Conservation (phyloP, 53 echinoderm and acorn worm species). For the Paelopatides confundens region DNA sequence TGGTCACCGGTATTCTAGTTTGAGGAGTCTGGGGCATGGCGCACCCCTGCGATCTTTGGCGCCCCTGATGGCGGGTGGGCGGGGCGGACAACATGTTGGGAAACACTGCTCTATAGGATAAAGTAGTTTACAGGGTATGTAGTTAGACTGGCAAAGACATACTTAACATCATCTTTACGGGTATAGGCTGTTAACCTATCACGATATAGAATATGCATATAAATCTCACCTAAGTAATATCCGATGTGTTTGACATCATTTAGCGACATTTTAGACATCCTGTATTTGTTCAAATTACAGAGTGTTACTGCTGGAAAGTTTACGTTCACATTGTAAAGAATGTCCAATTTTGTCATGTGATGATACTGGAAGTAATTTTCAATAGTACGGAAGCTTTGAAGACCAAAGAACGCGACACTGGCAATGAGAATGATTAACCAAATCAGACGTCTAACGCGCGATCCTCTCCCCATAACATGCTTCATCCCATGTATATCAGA, state of each 20-base stretch:
- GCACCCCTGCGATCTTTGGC: too few relatives aligned
- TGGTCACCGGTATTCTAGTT: too few relatives aligned
- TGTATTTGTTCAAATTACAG: slow-evolving; percentile 81
- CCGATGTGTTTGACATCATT: slow-evolving; percentile 72
- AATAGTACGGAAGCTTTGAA: slow-evolving; percentile 14
- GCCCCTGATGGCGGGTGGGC: too few relatives aligned
- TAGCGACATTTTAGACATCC: slow-evolving; percentile 56
- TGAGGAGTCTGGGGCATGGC: too few relatives aligned
- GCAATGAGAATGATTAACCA: slow-evolving; percentile 56
- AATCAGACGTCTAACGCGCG: slow-evolving; percentile 52
- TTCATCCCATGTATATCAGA: slow-evolving; percentile 66
- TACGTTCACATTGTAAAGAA: slow-evolving; percentile 33
- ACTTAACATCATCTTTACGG: too few relatives aligned
- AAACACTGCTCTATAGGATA: too few relatives aligned
- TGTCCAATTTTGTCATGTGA: slow-evolving; percentile 66
- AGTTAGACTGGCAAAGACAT: too few relatives aligned
- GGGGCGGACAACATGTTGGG: too few relatives aligned
- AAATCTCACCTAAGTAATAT: slow-evolving; percentile 59
- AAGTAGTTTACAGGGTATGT: too few relatives aligned
- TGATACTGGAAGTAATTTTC: slow-evolving; percentile 47
- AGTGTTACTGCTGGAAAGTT: slow-evolving; percentile 74
- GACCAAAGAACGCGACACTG: slow-evolving; percentile 22
- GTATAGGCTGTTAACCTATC: too few relatives aligned
- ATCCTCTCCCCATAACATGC: slow-evolving; percentile 62
- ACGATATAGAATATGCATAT: neutral